Evolutionary conservation across 2,113 vertebrate species (phyloP), one percentile per base, ranked within the genome.

Genomic region (Entomyzon cyanotis): DNA sequence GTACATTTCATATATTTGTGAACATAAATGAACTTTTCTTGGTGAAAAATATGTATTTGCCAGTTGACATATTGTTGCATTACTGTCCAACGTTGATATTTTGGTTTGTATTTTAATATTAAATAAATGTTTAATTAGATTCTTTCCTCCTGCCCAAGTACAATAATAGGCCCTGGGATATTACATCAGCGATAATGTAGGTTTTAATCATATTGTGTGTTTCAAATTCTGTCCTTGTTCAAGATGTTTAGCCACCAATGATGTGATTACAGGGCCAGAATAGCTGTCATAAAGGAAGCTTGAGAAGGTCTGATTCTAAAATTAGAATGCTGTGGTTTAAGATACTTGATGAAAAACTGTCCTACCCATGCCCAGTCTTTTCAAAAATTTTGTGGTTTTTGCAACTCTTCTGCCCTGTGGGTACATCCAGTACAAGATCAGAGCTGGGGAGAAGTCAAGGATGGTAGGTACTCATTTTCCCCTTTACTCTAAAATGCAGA

Each of bases 61-160:
- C 92, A 13, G 71, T 44, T 84, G 93, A 82, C 75, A 37, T 82
- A 8, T 90, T 92, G 90, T 79, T 96, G 92, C 84, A 22, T 96
- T 86, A 47, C 85, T 86, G 85, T 80, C 83, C 64, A 14, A 78
- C 64, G 1, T 59, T 75, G 92, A 92, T 93, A 84, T 69, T 95
- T 94, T 12, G 39, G 68, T 89, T 96, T 94, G 88, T 87, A 87
- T 96, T 96, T 96, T 93, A 84, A 82, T 94, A 96, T 95, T 90
- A 89, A 97, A 96, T 96, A 96, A 97, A 95, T 86, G 94, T 93
- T 96, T 95, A 96, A 96, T 95, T 95, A 96, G 94, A 97, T 96
- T 96, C 80, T 78, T 92, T 93, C 69, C 94, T 96, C 60, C 69
- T 90, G 85, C 83, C 58, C 49, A 55, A 94, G 76, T 84, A 73